Conservation (phyloP, 2,888 invertebrate species). For the Rotaria sp. region DNA sequence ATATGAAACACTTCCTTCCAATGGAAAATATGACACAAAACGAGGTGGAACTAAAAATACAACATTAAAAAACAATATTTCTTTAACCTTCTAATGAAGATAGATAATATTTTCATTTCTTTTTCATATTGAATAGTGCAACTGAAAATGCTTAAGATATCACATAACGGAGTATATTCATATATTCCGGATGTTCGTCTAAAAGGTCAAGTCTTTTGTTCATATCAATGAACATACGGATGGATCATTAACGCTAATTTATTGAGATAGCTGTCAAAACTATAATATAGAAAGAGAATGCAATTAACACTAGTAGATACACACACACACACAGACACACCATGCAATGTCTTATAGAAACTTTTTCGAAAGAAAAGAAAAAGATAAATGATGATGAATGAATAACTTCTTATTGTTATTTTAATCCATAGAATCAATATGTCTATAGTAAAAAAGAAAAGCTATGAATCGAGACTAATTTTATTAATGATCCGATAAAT, state of each 20-base stretch:
- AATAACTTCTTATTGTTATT: not conserved
- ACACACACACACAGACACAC: not conserved
- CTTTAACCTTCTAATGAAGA: not conserved
- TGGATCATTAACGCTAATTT: conserved; percentile 19
- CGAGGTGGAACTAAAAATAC: not conserved
- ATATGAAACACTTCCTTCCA: not conserved
- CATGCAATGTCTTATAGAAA: not conserved
- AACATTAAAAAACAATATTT: not conserved
- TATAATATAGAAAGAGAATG: conserved; percentile 10
- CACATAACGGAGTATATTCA: not conserved
- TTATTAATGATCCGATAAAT: not conserved
- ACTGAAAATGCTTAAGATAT: not conserved
- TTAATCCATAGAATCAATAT: not conserved
- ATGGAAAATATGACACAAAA: not conserved
- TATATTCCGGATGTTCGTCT: not conserved
- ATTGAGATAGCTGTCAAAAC: conserved; percentile 2
- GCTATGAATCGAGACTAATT: not conserved
- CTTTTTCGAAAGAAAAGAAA: not conserved
- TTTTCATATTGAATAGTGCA: not conserved
- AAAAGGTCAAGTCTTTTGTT: conserved; percentile 2
- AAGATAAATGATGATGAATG: conserved; percentile 9
- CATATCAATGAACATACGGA: not conserved
- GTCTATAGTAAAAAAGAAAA: not conserved
- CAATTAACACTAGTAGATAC: not conserved
- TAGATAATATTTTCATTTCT: not conserved